Percentiles rank a stretch among this genome's conserved stretches.
Conservation (phyloP, 1,140 invertebrate species). For the Ceratosolen solmsi region DNA sequence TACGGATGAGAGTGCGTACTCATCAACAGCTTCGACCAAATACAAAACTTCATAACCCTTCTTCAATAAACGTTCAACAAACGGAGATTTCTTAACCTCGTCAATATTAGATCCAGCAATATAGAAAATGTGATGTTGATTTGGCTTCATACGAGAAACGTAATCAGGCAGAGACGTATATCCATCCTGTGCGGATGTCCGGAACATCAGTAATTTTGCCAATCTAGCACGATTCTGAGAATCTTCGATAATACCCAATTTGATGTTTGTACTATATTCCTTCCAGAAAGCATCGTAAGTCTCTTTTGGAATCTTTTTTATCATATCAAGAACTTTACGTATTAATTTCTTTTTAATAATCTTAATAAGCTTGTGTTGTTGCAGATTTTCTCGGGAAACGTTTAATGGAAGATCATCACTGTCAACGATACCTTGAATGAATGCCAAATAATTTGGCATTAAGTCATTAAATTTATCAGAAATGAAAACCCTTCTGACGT, state of each 20-base stretch:
- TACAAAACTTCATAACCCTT: constrained; percentile 98
- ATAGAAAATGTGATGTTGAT: constrained; percentile 97
- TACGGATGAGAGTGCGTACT: constrained; percentile 96
- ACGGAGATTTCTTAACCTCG: constrained; percentile 95
- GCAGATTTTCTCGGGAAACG: constrained; percentile 97
- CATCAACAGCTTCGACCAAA: constrained; percentile 97
- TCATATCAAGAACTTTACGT: constrained; percentile 97
- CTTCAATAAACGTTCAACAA: constrained; percentile 93
- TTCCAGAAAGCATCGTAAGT: constrained; percentile 98
- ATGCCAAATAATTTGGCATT: constrained; percentile 98
- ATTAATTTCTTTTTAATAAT: constrained; percentile 99
- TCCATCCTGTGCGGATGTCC: constrained; percentile 83
- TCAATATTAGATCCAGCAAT: constrained; percentile 90
- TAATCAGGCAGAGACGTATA: constrained; percentile 91
- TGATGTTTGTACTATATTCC: constrained; percentile 99
- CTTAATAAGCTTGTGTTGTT: constrained; percentile 99
- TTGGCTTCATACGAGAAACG: constrained; percentile 96
- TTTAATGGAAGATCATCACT: constrained; percentile 99
- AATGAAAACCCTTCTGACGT: constrained; percentile 98
- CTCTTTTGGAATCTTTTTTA: constrained; percentile 95
- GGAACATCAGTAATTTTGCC: constrained; percentile 95
- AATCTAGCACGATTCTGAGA: constrained; percentile 94
- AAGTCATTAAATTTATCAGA: constrained; percentile 99
- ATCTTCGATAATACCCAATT: constrained; percentile 98
- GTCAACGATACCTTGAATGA: constrained; percentile 97